Base-by-base conservation (phyloP, 2,888 invertebrate species). In the Geophilus truncorum region DNA sequence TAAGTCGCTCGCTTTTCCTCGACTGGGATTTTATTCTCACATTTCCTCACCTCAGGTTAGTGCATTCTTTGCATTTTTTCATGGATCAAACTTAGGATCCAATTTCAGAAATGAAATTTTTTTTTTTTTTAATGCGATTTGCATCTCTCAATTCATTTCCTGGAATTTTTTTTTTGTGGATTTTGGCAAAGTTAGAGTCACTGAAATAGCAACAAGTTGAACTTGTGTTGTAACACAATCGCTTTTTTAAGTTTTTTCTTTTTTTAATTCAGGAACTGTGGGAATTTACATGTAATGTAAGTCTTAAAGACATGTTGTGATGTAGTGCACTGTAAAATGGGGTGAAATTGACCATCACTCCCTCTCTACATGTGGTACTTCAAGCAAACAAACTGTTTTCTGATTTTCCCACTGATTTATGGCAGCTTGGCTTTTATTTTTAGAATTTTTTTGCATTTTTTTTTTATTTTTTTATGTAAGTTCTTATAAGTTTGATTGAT, bases 171-270 rank as follows among this genome's bases (percentile, higher is more conserved):
- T 62, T 62, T 10, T 62, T 40, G 12, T 15, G 3, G 57, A 23
- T 18, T 62, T 23, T 12, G 57, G n/a, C 15, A 62, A 18, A 5
- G 23, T 21, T 21, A 62, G 21, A 62, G 10, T 4, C 5, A 62
- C 23, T 23, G 21, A 62, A 62, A 62, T 62, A 62, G 57, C 57
- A 62, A 62, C 57, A 62, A 62, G 57, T 62, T 62, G 57, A 62
- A 62, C 57, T 62, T 62, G 57, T 62, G 57, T 62, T 62, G 57
- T 18, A 62, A 62, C 21, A 62, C 23, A 62, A 62, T 62, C 57
- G n/a, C 57, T 62, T 62, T 62, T 62, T 62, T 62, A 18, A 9
- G n/a, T 62, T 62, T 18, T 62, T 62, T 62, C 10, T 62, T 62
- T 23, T 21, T 23, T 40, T 40, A 40, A n/a, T 40, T 34, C 9